Evolutionary conservation across 2,113 vertebrate species (phyloP), one percentile per base, ranked within the genome.

Genomic region (Eubucco bourcierii): DNA sequence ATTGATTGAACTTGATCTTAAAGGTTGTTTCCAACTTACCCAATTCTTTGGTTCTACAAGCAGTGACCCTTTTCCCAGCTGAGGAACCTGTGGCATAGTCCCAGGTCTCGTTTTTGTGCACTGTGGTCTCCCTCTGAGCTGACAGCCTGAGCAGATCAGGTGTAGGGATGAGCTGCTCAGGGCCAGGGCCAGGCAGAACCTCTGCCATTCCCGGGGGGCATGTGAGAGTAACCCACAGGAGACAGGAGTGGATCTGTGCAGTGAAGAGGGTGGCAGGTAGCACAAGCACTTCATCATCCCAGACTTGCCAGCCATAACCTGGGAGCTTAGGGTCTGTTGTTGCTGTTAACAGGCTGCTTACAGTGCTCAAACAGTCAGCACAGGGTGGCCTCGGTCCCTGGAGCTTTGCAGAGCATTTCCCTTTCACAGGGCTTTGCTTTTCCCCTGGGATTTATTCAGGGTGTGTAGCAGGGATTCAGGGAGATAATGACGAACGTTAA

Each of bases 401-500:
- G 71, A 87, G 87, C 67, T 60, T 90, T 80, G 29, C 10, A 85
- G 76, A 91, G 82, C 88, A 10, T 87, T 92, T 88, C 74, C 72
- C 75, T 93, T 91, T 94, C 91, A 71, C n/a, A 84, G 84, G 58
- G 78, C 53, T 84, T 95, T 87, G 87, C 72, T 91, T 94, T 90
- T 74, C 87, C 59, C 87, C 29, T 0, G 0, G 89, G 91, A 75
- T 95, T 92, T 91, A 77, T 89, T 34, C 90, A 66, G 79, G 91
- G 79, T 94, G 88, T 87, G 63, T 77, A 93, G 93, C 82, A 80
- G 91, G 90, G 91, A 95, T 94, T 93, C 75, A 14, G 94, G 87
- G 67, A 94, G 90, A 95, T 87, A 91, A 95, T 91, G 60, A 84
- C 31, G 12, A 21, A 68, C 91, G 84, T 91, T 66, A 93, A 80